phyloP scores from a whole-genome alignment of 2,888 invertebrate genomes.

The Schizotus pectinicornis region DNA sequence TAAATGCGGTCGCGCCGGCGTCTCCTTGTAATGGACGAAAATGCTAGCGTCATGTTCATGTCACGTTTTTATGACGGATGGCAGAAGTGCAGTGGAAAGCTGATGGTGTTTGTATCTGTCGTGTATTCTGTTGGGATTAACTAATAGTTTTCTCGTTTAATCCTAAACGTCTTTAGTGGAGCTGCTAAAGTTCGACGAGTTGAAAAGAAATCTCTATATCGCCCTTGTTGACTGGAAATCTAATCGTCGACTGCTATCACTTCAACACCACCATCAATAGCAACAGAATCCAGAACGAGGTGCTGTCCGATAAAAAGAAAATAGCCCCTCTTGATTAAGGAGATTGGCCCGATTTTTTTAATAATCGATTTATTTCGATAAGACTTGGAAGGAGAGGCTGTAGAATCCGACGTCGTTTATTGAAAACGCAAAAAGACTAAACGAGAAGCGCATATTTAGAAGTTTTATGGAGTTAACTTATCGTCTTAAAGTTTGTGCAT shows the following conservation, averaged over 20 bases:
- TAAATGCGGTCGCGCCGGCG: too few relatives aligned
- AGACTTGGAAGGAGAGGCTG: background rate
- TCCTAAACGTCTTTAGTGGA: background rate
- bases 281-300: too few relatives aligned
- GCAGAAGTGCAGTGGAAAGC: too few relatives aligned
- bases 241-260: too few relatives aligned
- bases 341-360: background rate
- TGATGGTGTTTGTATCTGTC: too few relatives aligned
- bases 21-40: too few relatives aligned
- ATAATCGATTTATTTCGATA: background rate
- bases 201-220: background rate
- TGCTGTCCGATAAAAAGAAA: too few relatives aligned
- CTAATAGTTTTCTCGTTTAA: background rate
- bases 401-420: background rate
- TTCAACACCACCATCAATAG: too few relatives aligned
- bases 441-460: background rate
- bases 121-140: too few relatives aligned
- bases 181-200: background rate
- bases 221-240: background rate
- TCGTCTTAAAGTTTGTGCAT: background rate
- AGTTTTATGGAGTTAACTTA: background rate
- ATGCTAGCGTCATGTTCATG: too few relatives aligned
- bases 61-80: too few relatives aligned
- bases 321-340: too few relatives aligned
- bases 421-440: background rate